Evolutionary conservation across 2,797 vertebrate species (phyloP).

Genomic region (Cynopterus sphinx): DNA sequence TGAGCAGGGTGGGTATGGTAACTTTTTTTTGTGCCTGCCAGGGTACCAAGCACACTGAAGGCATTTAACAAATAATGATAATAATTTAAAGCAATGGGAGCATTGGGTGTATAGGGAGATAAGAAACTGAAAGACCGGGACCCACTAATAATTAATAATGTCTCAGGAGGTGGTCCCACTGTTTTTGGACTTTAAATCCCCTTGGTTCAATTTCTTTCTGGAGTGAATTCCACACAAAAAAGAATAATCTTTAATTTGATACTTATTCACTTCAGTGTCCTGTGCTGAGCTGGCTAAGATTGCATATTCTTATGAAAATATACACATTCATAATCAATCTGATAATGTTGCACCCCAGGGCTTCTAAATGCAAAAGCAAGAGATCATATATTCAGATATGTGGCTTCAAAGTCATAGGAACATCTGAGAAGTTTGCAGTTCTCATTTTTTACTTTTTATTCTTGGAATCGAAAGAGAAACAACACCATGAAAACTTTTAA

Average conservation of each 20-base stretch:
- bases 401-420: slow-evolving; percentile 67
- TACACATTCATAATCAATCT: slow-evolving; percentile 61
- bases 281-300: slow-evolving; percentile 65
- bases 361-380: slow-evolving; percentile 68
- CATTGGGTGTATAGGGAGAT: slow-evolving; percentile 72
- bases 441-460: slow-evolving; percentile 63
- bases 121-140: slow-evolving; percentile 63
- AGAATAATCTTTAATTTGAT: slow-evolving; percentile 79
- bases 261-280: slow-evolving; percentile 74
- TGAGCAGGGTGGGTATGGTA: slow-evolving; percentile 38
- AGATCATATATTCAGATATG: slow-evolving; percentile 64
- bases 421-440: slow-evolving; percentile 59
- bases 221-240: slow-evolving; percentile 73
- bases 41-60: slow-evolving; percentile 54
- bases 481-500: slow-evolving; percentile 41
- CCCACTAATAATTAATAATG: slow-evolving; percentile 76
- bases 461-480: slow-evolving; percentile 69
- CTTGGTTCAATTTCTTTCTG: slow-evolving; percentile 78
- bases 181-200: slow-evolving; percentile 78
- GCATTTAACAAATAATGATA: slow-evolving; percentile 73
- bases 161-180: slow-evolving; percentile 75
- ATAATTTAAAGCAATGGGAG: slow-evolving; percentile 75
- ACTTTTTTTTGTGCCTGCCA: slow-evolving; percentile 47
- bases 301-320: slow-evolving; percentile 75
- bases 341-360: slow-evolving; percentile 69